Evolutionary conservation across 2,113 vertebrate genomes (phyloP).

Genomic region (Cynopterus brachyotis): DNA sequence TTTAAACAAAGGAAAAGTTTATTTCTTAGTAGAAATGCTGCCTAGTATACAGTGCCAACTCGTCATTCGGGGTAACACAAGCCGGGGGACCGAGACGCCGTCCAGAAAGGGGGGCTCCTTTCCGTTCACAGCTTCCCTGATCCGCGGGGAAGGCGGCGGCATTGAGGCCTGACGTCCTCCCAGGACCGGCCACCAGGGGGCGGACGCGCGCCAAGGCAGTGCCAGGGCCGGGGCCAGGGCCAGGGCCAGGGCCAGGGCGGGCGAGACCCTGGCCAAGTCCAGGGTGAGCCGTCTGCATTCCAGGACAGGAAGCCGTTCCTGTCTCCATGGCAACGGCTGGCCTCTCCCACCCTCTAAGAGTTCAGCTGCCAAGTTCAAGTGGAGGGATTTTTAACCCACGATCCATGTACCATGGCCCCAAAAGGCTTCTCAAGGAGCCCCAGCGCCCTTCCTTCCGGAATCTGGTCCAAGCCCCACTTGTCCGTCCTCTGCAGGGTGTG

Average conservation of each 20-base stretch:
- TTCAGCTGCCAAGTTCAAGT: conserved; percentile 52
- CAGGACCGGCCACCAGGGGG: conserved; percentile 47
- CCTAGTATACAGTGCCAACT: conserved; percentile 2
- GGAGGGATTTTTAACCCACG: neutral
- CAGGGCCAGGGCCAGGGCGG: no score
- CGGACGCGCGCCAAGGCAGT: neutral
- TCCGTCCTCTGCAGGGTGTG: neutral
- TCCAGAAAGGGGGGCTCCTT: neutral
- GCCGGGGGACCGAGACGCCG: neutral
- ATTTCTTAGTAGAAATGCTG: conserved; percentile 42
- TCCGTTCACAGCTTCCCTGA: accelerated
- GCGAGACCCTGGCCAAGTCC: accelerated
- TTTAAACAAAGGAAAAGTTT: conserved; percentile 38
- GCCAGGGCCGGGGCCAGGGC: no score
- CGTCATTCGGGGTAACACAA: neutral
- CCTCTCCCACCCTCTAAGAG: neutral
- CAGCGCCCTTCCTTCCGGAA: neutral
- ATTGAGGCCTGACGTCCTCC: neutral
- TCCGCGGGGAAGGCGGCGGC: neutral
- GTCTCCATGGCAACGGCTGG: neutral
- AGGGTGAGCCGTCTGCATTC: neutral
- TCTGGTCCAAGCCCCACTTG: neutral
- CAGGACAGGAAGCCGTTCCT: neutral
- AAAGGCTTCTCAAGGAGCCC: neutral
- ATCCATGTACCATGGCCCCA: conserved; percentile 2